Evolutionary conservation across 1,140 invertebrate species (phyloP).

Genomic region (Sinella curviseta): DNA sequence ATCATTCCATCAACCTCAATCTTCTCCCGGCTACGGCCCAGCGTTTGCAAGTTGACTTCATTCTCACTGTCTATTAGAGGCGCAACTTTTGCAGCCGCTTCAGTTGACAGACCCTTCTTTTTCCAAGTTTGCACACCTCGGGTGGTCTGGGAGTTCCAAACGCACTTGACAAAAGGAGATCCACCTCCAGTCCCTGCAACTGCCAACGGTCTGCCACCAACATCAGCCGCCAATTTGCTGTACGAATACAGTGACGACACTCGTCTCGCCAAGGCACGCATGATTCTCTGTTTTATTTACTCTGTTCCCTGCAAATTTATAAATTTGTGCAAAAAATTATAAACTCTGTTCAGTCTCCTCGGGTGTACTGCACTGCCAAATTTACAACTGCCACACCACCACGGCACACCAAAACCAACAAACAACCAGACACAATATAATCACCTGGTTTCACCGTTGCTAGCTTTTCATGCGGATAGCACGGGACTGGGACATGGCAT

Average conservation of each 20-base stretch:
- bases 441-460: background rate
- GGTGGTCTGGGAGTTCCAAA: too few species aligned
- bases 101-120: background rate
- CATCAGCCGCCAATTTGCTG: background rate
- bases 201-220: too few species aligned
- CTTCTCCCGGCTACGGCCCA: slow-evolving; percentile 52
- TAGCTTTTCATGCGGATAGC: background rate
- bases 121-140: background rate
- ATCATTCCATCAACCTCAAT: slow-evolving; percentile 63
- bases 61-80: background rate
- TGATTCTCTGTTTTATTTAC: background rate
- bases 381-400: too few species aligned
- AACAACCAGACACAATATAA: too few species aligned
- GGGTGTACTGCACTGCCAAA: too few species aligned
- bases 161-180: too few species aligned
- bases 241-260: background rate
- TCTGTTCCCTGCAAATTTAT: background rate
- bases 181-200: too few species aligned
- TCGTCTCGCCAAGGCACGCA: background rate
- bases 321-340: too few species aligned
- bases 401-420: too few species aligned
- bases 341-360: too few species aligned
- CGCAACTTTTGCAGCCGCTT: background rate
- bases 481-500: background rate
- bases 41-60: slow-evolving; percentile 13